Percentiles rank a stretch among this genome's conserved stretches.
Evolutionary conservation across 1,140 invertebrate genomes (phyloP).

Genomic region (Heliconius hewitsoni): DNA sequence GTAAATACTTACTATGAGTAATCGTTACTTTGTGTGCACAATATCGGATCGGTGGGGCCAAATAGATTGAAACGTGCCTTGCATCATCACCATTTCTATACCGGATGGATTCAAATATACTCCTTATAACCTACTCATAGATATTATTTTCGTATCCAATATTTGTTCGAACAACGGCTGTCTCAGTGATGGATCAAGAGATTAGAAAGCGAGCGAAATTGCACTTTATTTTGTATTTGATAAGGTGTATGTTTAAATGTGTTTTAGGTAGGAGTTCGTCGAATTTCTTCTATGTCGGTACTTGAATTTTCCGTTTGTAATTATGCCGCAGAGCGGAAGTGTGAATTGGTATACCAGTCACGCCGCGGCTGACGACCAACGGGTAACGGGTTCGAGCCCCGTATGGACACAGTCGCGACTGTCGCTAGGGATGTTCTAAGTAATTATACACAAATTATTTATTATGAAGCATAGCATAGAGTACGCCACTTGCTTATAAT

Average conservation of each 20-base stretch:
- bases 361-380: constrained; percentile 63
- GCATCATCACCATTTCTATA: constrained; percentile 52
- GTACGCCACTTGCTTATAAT: neutral
- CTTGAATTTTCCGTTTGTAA: constrained; percentile 77
- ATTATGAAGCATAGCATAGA: neutral
- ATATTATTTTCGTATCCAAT: constrained; percentile 1
- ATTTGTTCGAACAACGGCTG: neutral
- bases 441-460: constrained; percentile 20
- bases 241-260: constrained; percentile 18
- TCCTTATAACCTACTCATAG: neutral
- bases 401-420: constrained; percentile 65
- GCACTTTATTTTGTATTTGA: neutral
- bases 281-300: constrained; percentile 65
- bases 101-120: neutral
- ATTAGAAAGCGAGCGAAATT: neutral
- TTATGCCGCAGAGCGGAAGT: constrained; percentile 74
- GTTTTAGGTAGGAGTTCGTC: constrained; percentile 43
- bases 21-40: constrained; percentile 77
- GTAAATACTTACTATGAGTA: constrained; percentile 77
- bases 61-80: constrained; percentile 73
- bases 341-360: constrained; percentile 71
- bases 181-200: neutral
- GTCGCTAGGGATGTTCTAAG: constrained; percentile 53
- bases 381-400: constrained; percentile 60
- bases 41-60: constrained; percentile 69